Evolutionary conservation across 2,888 invertebrate species (phyloP).

Genomic region (Crocallis elinguaria): DNA sequence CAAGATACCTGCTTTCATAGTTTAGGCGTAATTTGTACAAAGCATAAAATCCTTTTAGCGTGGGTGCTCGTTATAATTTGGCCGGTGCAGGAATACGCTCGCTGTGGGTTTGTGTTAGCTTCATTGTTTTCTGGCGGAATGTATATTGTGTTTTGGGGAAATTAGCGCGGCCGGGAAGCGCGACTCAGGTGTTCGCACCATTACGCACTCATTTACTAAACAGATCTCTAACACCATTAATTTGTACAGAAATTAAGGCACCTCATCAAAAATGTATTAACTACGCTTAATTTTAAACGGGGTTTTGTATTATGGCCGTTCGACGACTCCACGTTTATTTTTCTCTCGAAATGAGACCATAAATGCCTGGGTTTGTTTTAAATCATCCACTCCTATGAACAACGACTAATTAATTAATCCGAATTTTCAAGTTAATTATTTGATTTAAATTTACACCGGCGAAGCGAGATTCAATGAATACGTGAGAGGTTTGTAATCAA

Average conservation of each 20-base stretch:
- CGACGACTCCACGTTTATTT: slow-evolving; percentile 40
- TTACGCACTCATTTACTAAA: slow-evolving; percentile 69
- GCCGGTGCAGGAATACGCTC: slow-evolving; percentile 44
- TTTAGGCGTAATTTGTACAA: slow-evolving; percentile 48
- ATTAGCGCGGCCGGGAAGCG: slow-evolving; percentile 62
- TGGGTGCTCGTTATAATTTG: slow-evolving; percentile 58
- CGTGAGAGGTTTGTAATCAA: slow-evolving; percentile 16
- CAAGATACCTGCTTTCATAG: slow-evolving; percentile 18
- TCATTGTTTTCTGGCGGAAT: slow-evolving; percentile 76
- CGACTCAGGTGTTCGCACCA: slow-evolving; percentile 68
- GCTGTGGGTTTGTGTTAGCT: slow-evolving; percentile 48
- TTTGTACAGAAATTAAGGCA: slow-evolving; percentile 69
- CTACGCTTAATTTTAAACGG: slow-evolving; percentile 27
- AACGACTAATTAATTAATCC: slow-evolving; percentile 48
- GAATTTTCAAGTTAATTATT: slow-evolving; percentile 41
- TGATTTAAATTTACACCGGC: slow-evolving; percentile 43
- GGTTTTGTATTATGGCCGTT: slow-evolving; percentile 20
- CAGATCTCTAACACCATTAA: slow-evolving; percentile 61
- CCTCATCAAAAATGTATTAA: slow-evolving; percentile 70
- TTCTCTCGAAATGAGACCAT: slow-evolving; percentile 32
- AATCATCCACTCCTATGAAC: slow-evolving; percentile 42
- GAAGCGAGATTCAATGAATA: slow-evolving; percentile 24
- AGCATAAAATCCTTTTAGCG: slow-evolving; percentile 63
- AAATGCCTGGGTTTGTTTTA: slow-evolving; percentile 36
- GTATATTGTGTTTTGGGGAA: slow-evolving; percentile 74